phyloP scores from a whole-genome alignment of 2,113 vertebrate species.

The Aix galericulata region DNA sequence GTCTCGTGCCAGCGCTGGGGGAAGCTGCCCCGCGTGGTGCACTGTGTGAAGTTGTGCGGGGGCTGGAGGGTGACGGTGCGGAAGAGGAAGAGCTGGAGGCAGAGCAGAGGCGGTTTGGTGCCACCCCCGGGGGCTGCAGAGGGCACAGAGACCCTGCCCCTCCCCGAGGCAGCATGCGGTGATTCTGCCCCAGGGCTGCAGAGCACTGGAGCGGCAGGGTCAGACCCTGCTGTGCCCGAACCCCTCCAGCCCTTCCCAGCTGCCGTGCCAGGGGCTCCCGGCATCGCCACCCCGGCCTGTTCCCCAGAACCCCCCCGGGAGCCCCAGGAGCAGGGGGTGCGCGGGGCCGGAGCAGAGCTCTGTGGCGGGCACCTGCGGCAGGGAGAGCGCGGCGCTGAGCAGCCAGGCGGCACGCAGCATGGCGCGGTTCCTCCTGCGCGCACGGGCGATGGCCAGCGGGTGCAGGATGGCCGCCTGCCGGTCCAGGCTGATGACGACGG shows the following conservation, averaged over 20 bases:
- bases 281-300: not conserved
- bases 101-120: not conserved
- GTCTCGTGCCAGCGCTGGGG: slow-evolving; percentile 69
- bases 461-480: slow-evolving; percentile 85
- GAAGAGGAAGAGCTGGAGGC: slow-evolving; percentile 74
- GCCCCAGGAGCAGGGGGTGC: no score
- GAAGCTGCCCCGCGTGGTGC: slow-evolving; percentile 74
- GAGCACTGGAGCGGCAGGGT: not conserved
- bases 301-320: fast-evolving
- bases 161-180: fast-evolving
- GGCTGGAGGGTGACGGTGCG: slow-evolving; percentile 32
- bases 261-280: fast-evolving
- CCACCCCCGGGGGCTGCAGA: fast-evolving
- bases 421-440: slow-evolving; percentile 80
- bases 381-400: slow-evolving; percentile 80
- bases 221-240: not conserved
- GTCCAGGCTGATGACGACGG: slow-evolving; percentile 88
- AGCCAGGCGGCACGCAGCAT: slow-evolving; percentile 83
- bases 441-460: slow-evolving; percentile 81
- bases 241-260: no score
- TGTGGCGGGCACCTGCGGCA: slow-evolving; percentile 79
- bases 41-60: slow-evolving; percentile 72
- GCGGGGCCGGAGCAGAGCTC: fast-evolving
- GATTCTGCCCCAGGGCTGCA: no score
- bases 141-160: fast-evolving